Evolutionary conservation across 2,888 invertebrate genomes (phyloP).

Genomic region (Cordilura impudica): DNA sequence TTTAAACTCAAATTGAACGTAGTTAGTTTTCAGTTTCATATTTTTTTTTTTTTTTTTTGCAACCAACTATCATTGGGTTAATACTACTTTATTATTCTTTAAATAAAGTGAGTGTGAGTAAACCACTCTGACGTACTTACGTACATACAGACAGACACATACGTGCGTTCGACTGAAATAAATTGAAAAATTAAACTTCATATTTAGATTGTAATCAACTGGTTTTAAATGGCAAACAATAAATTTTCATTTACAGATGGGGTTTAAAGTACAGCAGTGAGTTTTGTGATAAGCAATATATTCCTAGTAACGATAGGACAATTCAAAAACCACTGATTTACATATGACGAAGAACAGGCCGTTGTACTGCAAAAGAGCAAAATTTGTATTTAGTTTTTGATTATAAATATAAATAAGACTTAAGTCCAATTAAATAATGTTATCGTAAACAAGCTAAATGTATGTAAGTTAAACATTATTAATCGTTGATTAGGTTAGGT

Average conservation of each 20-base stretch:
- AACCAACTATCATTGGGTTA: conserved; percentile 3
- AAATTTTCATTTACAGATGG: neutral
- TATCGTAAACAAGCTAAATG: no score
- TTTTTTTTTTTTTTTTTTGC: neutral
- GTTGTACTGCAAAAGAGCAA: no score
- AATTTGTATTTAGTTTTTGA: no score
- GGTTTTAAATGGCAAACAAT: neutral
- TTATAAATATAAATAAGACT: no score
- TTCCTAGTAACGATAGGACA: no score
- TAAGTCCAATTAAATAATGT: no score
- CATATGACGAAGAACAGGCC: no score
- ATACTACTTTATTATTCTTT: neutral
- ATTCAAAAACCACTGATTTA: no score
- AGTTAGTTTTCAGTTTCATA: no score
- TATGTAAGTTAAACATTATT: no score
- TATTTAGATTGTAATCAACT: neutral
- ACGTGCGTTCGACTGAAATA: neutral
- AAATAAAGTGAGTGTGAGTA: conserved; percentile 1
- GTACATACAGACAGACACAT: neutral
- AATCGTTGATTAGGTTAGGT: no score
- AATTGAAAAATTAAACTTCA: conserved; percentile 10
- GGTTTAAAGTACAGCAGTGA: neutral
- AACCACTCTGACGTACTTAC: neutral
- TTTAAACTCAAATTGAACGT: neutral
- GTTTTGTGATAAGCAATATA: no score